Evolutionary conservation across 1,140 invertebrate genomes (phyloP).

Genomic region (Cephus cinctus): DNA sequence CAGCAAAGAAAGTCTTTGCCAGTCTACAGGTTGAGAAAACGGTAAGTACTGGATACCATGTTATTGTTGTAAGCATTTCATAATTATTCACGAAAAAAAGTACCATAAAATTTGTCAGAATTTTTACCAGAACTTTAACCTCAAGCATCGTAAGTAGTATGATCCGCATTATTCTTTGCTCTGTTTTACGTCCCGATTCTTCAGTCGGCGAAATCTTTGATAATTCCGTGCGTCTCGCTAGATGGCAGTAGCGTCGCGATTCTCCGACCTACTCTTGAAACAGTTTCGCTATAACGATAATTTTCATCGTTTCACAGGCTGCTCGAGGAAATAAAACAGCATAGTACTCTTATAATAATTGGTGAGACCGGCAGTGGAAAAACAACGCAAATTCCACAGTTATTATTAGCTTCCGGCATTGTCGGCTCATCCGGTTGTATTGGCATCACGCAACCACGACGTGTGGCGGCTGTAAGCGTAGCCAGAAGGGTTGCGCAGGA

Average conservation of each 20-base stretch:
- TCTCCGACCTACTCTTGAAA: no score
- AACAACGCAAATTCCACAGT: conserved; percentile 88
- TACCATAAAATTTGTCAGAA: no score
- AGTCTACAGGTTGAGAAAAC: conserved; percentile 53
- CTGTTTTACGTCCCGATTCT: no score
- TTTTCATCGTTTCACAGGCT: conserved; percentile 42
- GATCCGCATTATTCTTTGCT: no score
- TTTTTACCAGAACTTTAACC: no score
- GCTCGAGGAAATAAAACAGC: conserved; percentile 57
- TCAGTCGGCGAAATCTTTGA: no score
- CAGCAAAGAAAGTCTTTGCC: conserved; percentile 57
- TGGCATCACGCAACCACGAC: conserved; percentile 83
- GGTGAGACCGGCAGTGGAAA: conserved; percentile 91
- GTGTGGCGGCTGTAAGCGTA: conserved; percentile 90
- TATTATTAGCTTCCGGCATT: conserved; percentile 51
- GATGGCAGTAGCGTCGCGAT: no score
- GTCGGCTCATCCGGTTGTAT: conserved; percentile 65
- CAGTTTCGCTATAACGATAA: neutral
- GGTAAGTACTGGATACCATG: no score
- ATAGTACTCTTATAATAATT: conserved; percentile 73
- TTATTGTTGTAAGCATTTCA: no score
- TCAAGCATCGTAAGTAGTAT: no score
- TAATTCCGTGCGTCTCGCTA: no score
- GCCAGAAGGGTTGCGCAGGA: conserved; percentile 85
- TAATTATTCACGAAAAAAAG: no score